These are phyloP conservation scores for Gadopsis marmoratus DNA, from an alignment of 2,797 vertebrate species.

Conservation along the genomic window DNA sequence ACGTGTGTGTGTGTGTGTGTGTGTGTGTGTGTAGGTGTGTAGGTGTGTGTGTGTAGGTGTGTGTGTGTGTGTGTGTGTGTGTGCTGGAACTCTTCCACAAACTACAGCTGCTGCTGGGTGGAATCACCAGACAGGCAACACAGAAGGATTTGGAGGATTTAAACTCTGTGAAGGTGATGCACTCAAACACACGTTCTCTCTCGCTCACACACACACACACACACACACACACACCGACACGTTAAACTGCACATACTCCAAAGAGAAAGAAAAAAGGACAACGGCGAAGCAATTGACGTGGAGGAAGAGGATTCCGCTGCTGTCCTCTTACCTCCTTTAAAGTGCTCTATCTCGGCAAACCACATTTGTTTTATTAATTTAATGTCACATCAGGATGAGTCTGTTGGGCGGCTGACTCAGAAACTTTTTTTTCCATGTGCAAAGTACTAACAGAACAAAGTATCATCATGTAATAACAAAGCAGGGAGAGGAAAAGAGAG, in stretches of 20 bases:
- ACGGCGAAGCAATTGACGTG: conserved; percentile 53
- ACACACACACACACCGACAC: conserved; percentile 10
- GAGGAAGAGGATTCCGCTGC: conserved; percentile 66
- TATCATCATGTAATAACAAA: conserved; percentile 62
- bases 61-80: conserved; percentile 21
- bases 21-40: conserved; percentile 7
- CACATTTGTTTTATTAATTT: conserved; percentile 85
- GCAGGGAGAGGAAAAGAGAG: conserved; percentile 31
- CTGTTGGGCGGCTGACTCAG: conserved; percentile 58
- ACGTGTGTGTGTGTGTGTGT: conserved; percentile 4
- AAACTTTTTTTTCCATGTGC: conserved; percentile 58
- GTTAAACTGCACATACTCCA: conserved; percentile 46
- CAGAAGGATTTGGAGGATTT: conserved; percentile 77
- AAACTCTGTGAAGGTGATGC: conserved; percentile 72
- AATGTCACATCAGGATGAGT: conserved; percentile 75
- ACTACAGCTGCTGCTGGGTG: conserved; percentile 62
- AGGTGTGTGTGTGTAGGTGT: background rate
- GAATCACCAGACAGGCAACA: conserved; percentile 72
- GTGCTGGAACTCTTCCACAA: conserved; percentile 59
- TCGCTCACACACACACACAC: conserved; percentile 8
- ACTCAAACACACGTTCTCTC: conserved; percentile 48
- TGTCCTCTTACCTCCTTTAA: conserved; percentile 72
- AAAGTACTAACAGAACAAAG: conserved; percentile 72
- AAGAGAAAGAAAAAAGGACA: conserved; percentile 65
- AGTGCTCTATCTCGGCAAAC: conserved; percentile 74